Evolutionary conservation across 2,113 vertebrate genomes (phyloP).

Genomic region (Sphaerodactylus townsendi): DNA sequence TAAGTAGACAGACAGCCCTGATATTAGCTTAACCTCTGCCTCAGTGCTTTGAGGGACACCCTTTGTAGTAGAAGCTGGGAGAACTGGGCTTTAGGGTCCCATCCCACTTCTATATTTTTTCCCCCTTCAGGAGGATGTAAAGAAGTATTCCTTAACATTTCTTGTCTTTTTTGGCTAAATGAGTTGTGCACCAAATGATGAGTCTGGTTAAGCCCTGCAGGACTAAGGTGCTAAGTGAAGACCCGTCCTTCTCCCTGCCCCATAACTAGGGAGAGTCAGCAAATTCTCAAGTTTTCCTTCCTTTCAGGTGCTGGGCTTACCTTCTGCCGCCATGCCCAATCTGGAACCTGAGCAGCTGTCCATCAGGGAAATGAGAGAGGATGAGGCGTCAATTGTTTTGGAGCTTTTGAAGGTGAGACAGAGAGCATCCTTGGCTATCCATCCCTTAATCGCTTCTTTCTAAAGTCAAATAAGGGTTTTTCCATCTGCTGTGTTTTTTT

Average conservation of each 20-base stretch:
- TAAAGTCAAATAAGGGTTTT: background rate
- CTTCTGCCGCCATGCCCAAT: conserved; percentile 1
- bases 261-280: background rate
- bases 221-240: background rate
- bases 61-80: too few relatives aligned
- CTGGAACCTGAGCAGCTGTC: conserved; percentile 60
- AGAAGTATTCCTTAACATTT: background rate
- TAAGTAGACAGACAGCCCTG: too few relatives aligned
- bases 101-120: too few relatives aligned
- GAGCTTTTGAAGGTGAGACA: conserved; percentile 65
- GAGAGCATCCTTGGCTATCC: too few relatives aligned
- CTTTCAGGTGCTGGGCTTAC: background rate
- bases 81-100: too few relatives aligned
- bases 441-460: background rate
- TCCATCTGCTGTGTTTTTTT: background rate
- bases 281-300: background rate
- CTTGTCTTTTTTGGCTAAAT: background rate
- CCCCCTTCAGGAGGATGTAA: background rate
- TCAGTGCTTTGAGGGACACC: too few relatives aligned
- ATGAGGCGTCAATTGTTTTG: conserved; percentile 65
- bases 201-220: background rate
- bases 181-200: background rate
- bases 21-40: too few relatives aligned
- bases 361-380: conserved; percentile 68
- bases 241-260: too few relatives aligned